Percentiles rank a stretch among this genome's conserved stretches.
Conservation (phyloP, 2,888 invertebrate species). For the Lithophane socia region DNA sequence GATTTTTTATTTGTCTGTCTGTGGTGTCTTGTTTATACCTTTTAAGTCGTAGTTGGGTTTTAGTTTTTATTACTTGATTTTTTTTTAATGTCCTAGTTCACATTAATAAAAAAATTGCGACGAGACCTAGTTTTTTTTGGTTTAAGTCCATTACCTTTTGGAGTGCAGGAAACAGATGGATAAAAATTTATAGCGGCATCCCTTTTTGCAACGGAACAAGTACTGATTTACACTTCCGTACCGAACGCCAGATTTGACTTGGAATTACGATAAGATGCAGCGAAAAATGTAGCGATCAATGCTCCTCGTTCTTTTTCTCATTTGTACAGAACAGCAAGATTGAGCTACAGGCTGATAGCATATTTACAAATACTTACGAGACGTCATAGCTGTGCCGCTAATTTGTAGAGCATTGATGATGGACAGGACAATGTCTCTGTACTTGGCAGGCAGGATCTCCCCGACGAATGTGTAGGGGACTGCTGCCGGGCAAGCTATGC, state of each 20-base stretch:
- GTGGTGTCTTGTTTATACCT: too few relatives aligned
- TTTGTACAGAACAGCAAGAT: background rate
- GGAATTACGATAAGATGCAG: background rate
- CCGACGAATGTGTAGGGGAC: constrained; percentile 86
- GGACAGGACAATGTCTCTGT: constrained; percentile 83
- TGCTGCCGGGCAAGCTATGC: constrained; percentile 86
- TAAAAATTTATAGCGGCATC: too few relatives aligned
- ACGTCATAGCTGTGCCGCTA: constrained; percentile 81
- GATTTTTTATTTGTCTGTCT: too few relatives aligned
- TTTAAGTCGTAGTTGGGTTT: too few relatives aligned
- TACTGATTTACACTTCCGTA: background rate
- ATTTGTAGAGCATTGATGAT: constrained; percentile 85
- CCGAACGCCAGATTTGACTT: background rate
- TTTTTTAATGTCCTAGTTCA: too few relatives aligned
- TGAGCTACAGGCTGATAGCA: background rate
- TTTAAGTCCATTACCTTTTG: background rate
- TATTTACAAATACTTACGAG: constrained; percentile 77
- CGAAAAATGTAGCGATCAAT: background rate
- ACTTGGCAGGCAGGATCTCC: constrained; percentile 82
- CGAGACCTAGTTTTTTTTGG: background rate
- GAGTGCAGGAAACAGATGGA: background rate
- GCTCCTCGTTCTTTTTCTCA: too few relatives aligned
- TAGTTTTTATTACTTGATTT: too few relatives aligned
- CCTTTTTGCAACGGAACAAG: background rate
- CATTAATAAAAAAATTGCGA: background rate